phyloP scores from a whole-genome alignment of 1,140 invertebrate genomes.

The Trissolcus basalis region DNA sequence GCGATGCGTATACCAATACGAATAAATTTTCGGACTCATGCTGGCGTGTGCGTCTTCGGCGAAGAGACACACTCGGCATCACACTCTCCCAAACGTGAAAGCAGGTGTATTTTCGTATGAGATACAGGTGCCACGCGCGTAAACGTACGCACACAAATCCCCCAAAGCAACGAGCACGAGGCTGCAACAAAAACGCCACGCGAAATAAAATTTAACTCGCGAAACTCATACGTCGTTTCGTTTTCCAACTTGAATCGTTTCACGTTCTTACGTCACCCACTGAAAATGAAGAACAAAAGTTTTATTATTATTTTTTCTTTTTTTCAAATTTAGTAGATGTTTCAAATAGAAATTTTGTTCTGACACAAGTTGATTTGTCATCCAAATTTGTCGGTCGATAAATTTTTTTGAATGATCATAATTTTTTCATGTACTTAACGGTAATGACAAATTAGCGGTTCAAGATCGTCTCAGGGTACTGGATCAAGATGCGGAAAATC shows the following conservation, averaged over 20 bases:
- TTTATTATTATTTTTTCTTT: too few species aligned
- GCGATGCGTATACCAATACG: conserved; percentile 40
- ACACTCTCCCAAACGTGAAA: conserved; percentile 51
- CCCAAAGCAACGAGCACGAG: conserved; percentile 36
- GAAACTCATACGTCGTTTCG: neutral
- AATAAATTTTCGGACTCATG: conserved; percentile 51
- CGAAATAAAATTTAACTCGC: conserved; percentile 47
- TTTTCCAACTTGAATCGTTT: neutral
- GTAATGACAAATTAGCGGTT: neutral
- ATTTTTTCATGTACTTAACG: too few species aligned
- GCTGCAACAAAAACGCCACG: conserved; percentile 49
- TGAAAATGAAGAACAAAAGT: too few species aligned
- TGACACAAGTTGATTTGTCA: too few species aligned
- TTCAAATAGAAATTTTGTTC: too few species aligned
- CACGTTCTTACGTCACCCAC: neutral
- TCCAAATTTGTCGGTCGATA: too few species aligned
- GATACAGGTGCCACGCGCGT: conserved; percentile 62
- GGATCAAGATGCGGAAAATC: conserved; percentile 6
- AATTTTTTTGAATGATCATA: too few species aligned
- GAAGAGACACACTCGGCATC: conserved; percentile 54
- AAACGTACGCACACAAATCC: conserved; percentile 46
- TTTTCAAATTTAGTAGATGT: too few species aligned
- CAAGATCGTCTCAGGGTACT: neutral
- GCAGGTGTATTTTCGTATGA: conserved; percentile 60
- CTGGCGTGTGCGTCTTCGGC: conserved; percentile 48